Conservation (phyloP, 2,113 vertebrate species). For the Chamaea fasciata region DNA sequence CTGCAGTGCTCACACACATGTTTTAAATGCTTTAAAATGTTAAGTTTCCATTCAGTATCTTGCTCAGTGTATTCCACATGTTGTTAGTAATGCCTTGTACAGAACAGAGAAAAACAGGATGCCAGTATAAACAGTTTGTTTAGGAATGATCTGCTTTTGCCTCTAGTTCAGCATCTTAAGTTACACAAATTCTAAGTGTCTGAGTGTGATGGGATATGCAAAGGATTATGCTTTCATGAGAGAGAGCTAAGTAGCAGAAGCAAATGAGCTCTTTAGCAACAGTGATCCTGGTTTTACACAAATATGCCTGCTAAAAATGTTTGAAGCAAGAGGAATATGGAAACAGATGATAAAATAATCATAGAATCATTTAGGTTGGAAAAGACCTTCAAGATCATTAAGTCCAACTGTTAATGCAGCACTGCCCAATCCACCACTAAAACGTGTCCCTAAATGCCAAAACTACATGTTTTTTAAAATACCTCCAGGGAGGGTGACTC, state of each 20-base stretch:
- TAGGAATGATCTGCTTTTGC: not conserved
- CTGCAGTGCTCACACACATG: not conserved
- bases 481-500: not conserved
- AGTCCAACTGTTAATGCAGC: not conserved
- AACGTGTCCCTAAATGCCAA: not conserved
- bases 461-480: not conserved
- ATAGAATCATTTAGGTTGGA: not conserved
- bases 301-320: conserved; percentile 3
- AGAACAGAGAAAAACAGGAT: not conserved
- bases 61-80: not conserved
- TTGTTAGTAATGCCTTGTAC: not conserved
- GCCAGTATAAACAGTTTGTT: not conserved
- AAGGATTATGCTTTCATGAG: not conserved
- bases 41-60: not conserved
- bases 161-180: not conserved
- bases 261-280: not conserved
- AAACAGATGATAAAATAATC: conserved; percentile 11
- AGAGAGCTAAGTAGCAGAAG: not conserved
- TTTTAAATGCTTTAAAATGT: not conserved
- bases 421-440: not conserved
- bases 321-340: not conserved
- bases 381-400: not conserved
- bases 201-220: not conserved
- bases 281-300: not conserved
- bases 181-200: not conserved